These are phyloP conservation scores for Oreochromis tanganicae DNA, from an alignment of 2,113 vertebrate genomes.

Conservation along the genomic window DNA sequence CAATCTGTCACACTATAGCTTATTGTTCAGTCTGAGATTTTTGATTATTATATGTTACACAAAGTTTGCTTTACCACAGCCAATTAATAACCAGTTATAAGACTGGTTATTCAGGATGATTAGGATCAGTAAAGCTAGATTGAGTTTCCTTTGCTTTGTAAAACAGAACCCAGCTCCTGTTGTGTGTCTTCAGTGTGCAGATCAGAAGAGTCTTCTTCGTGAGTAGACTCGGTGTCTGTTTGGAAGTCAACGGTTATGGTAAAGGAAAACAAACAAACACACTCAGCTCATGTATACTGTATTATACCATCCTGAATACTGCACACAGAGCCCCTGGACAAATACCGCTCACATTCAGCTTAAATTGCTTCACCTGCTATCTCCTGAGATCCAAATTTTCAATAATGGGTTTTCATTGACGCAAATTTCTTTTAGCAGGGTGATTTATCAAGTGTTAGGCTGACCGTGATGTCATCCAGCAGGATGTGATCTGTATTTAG, in stretches of 20 bases:
- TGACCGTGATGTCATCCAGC: background rate
- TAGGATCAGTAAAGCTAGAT: background rate
- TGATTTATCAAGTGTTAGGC: background rate
- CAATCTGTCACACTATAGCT: background rate
- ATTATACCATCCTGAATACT: background rate
- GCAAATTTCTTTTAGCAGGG: background rate
- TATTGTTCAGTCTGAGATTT: background rate
- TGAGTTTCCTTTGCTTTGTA: background rate
- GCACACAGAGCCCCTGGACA: background rate
- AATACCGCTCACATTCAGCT: background rate
- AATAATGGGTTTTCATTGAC: background rate
- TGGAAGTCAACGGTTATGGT: background rate
- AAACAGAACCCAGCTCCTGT: background rate
- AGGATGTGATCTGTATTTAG: background rate
- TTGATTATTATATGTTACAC: background rate
- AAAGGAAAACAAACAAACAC: background rate
- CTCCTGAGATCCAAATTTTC: background rate
- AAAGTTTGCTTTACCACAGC: background rate
- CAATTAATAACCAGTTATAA: background rate
- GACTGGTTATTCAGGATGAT: background rate
- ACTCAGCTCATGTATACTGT: background rate
- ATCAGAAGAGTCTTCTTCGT: background rate
- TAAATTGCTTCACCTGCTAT: background rate
- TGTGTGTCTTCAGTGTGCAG: background rate
- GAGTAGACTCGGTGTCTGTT: background rate